Base-by-base conservation (phyloP, 2,888 invertebrate species). In the Maniola hyperantus region DNA sequence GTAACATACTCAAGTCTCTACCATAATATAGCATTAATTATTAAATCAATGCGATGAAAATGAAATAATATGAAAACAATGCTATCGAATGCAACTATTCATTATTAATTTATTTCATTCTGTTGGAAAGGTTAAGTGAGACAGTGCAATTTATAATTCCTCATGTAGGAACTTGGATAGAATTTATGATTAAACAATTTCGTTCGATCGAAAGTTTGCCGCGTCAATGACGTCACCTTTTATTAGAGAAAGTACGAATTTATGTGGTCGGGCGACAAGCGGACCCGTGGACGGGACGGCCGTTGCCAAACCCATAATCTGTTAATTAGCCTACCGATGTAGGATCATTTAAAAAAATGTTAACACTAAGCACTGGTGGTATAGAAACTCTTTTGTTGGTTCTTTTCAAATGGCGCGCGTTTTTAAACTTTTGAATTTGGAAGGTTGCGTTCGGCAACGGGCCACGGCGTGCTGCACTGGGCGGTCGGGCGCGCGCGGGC, bases 211-310 rank as follows among this genome's bases (percentile, higher is more conserved):
- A 66, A 70, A 70, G 64, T 84, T 83, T 80, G 83, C 83, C 85
- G 83, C 83, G 77, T 74, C 72, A 82, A 76, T 91, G 91, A 92
- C 89, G 91, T 92, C 91, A 91, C 86, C 88, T 87, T 87, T 84
- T 84, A 85, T 87, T 87, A 85, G 85, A 84, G 82, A 87, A 88
- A 80, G 76, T 81, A 84, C 82, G 81, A 85, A 85, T 87, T 85
- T 85, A 83, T 85, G 80, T 83, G 83, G 82, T 80, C 73, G 79
- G 76, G 76, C 83, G 80, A 85, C 85, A 82, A 82, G 82, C 80
- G 83, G 85, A 80, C 84, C 85, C 82, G 74, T 76, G 78, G 73
- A 74, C 74, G 79, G 83, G 80, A 78, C 81, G 77, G 77, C 71
- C 78, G 76, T 80, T 76, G 84, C 85, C 87, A 77, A 86, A 82